Conservation (phyloP, 1,140 invertebrate genomes). For the Melanaphis sacchari region DNA sequence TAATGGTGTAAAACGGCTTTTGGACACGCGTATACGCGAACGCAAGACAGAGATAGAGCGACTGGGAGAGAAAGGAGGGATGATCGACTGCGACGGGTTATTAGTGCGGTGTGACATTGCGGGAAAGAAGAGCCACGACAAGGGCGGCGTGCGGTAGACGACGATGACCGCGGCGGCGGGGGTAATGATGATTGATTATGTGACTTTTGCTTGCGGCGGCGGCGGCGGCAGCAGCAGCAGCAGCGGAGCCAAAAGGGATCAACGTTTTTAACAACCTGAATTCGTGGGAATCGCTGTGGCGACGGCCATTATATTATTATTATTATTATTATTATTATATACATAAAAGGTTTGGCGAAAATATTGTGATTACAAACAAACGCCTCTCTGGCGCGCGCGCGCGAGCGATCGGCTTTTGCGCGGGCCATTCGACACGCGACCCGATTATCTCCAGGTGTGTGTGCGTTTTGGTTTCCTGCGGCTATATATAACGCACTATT, state of each 20-base stretch:
- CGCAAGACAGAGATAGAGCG: neutral
- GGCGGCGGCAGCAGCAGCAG: neutral
- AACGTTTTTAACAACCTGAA: slow-evolving; percentile 50
- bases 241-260: neutral
- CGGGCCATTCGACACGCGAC: slow-evolving; percentile 52
- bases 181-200: slow-evolving; percentile 56
- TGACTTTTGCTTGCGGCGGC: slow-evolving; percentile 21
- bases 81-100: slow-evolving; percentile 30
- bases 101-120: slow-evolving; percentile 19
- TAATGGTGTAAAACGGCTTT: slow-evolving; percentile 41
- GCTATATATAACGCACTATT: neutral
- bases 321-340: slow-evolving; percentile 10
- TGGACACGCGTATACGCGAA: neutral
- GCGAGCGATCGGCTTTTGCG: neutral
- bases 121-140: neutral
- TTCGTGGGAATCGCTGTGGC: slow-evolving; percentile 43
- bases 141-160: neutral
- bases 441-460: slow-evolving; percentile 55
- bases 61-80: neutral
- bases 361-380: slow-evolving; percentile 48
- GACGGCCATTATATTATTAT: slow-evolving; percentile 31
- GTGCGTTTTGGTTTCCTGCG: neutral
- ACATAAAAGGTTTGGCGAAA: slow-evolving; percentile 20
- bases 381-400: neutral
- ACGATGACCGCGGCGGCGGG: neutral